Conservation (phyloP, 2,888 invertebrate genomes). For the Bimastos eiseni region DNA sequence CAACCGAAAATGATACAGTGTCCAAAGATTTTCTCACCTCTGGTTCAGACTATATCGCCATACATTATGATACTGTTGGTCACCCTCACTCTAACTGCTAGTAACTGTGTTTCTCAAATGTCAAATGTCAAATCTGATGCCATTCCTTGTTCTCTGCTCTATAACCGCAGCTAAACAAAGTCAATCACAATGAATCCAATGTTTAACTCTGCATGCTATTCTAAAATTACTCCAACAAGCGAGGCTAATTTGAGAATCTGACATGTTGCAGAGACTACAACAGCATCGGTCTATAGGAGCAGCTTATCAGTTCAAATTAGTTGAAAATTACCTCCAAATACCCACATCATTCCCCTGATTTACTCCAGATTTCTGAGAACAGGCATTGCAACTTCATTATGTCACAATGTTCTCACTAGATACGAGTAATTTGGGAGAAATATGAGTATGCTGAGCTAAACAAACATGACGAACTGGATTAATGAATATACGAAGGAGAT, state of each 20-base stretch:
- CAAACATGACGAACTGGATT: not conserved
- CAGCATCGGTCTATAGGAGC: not conserved
- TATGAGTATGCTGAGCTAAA: not conserved
- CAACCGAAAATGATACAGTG: no score
- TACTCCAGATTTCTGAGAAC: not conserved
- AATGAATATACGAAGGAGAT: no score
- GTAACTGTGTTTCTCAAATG: not conserved
- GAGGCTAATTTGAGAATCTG: not conserved
- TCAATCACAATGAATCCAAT: not conserved
- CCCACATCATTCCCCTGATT: not conserved
- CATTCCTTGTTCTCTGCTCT: not conserved
- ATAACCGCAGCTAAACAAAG: not conserved
- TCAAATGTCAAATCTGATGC: not conserved
- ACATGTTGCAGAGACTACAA: no score
- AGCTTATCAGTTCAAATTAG: not conserved
- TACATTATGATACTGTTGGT: not conserved
- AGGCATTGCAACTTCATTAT: not conserved
- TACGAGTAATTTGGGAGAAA: slow-evolving; percentile 13
- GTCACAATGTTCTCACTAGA: not conserved
- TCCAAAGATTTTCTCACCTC: no score
- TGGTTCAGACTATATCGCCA: not conserved
- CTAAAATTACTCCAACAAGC: not conserved
- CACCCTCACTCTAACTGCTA: no score
- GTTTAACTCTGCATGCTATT: not conserved
- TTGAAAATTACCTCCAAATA: not conserved